These are phyloP conservation scores for Acinonyx jubatus DNA, from an alignment of 2,113 vertebrate genomes.

Conservation along the genomic window DNA sequence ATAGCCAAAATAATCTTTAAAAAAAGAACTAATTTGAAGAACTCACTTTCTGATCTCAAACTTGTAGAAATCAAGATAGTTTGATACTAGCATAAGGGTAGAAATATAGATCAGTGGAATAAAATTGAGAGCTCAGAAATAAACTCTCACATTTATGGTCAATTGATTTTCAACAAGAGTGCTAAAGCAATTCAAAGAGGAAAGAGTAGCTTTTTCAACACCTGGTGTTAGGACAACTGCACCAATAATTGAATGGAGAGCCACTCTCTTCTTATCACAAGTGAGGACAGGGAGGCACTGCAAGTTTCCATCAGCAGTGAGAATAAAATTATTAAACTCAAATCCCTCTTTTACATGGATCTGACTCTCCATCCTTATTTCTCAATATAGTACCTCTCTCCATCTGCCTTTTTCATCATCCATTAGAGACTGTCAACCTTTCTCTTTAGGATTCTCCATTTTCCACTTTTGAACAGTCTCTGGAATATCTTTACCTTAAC, in stretches of 20 bases:
- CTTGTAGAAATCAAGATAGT: background rate
- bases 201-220: background rate
- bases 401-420: background rate
- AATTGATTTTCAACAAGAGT: background rate
- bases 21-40: background rate
- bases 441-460: background rate
- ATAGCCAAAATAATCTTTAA: background rate
- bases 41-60: background rate
- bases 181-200: background rate
- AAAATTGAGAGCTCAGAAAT: background rate
- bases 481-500: background rate
- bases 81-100: background rate
- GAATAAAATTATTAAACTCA: background rate
- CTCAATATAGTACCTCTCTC: background rate
- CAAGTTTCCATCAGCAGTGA: background rate
- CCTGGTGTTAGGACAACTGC: background rate
- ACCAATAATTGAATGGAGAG: background rate
- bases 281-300: background rate
- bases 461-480: background rate
- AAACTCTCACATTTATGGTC: background rate
- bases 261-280: background rate
- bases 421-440: background rate
- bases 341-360: background rate
- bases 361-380: background rate
- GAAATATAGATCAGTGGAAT: background rate